Percentiles rank a stretch among this genome's conserved stretches.
Conservation (phyloP, 2,888 invertebrate species). For the Ferrisia virgata region DNA sequence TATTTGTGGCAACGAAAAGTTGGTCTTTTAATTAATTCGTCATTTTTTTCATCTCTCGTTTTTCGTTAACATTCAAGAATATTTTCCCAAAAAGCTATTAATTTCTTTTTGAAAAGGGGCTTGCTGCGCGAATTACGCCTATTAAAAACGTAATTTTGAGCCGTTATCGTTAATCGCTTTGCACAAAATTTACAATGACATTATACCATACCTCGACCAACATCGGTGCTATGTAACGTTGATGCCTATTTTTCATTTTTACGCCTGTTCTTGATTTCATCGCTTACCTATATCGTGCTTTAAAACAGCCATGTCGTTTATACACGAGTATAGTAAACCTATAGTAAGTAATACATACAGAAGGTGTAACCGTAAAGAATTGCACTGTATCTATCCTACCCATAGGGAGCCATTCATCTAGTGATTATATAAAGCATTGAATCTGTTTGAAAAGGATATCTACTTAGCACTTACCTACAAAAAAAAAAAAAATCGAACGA, state of each 20-base stretch:
- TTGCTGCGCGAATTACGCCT: neutral
- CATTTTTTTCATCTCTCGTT: slow-evolving; percentile 1
- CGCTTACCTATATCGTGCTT: neutral
- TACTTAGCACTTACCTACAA: no score
- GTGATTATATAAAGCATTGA: no score
- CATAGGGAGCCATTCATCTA: no score
- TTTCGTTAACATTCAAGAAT: slow-evolving; percentile 2
- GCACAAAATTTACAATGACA: neutral
- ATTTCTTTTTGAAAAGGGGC: neutral
- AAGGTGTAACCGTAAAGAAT: no score
- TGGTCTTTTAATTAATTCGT: slow-evolving; percentile 3
- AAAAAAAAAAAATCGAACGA: no score
- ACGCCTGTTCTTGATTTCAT: neutral
- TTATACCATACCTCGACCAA: neutral
- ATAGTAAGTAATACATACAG: no score
- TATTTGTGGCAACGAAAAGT: neutral
- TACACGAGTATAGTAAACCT: no score
- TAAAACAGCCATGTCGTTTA: no score
- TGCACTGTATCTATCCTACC: no score
- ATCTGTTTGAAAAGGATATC: no score
- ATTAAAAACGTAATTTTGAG: neutral
- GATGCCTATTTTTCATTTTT: neutral
- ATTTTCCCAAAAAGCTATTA: neutral
- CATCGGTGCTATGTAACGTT: neutral
- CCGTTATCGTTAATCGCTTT: neutral